Evolutionary conservation across 2,797 vertebrate genomes (phyloP), one percentile per base, ranked within the genome.

Genomic region (Cyclopterus lumpus): DNA sequence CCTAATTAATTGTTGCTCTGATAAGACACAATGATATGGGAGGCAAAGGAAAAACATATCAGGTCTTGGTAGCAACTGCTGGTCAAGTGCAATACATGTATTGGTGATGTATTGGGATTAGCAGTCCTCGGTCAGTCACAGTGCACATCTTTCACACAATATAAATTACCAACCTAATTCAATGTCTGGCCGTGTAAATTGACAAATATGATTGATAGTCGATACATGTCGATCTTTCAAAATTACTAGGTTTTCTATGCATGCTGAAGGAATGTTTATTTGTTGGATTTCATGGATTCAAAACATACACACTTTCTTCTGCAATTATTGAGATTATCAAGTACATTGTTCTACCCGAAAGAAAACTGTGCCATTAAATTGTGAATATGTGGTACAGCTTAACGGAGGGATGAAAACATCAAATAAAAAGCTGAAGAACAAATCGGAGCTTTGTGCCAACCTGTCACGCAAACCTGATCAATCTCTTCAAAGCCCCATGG

Each of bases 391-490:
- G 49, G 9, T 63, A 64, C 73, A 61, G 36, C 28, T 9, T 2
- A 20, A 62, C 3, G 9, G 34, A 57, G 54, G 36, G 69, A 79
- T 67, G 68, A 71, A 54, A 67, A 73, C 48, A 59, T 10, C 34
- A 40, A 71, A 64, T 26, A 71, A 72, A 64, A 77, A 30, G 38
- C 4, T 54, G 12, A 67, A 58, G 44, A 78, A 80, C 34, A 34
- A 72, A 66, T 54, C 38, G 14, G 68, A 75, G 66, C 57, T 71
- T 58, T 57, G 51, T 77, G 79, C 61, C 80, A 78, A 57, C 28
- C 44, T 70, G 68, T 81, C 74, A 73, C 9, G n/a, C 67, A 83
- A 49, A 79, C 26, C 71, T 65, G 77, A 81, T 83, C 82, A 67
- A 59, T 74, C 53, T 71, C 51, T 75, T 73, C 68, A 61, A 59